These are phyloP conservation scores for Lota lota DNA, from an alignment of 2,113 vertebrate genomes.

Conservation along the genomic window DNA sequence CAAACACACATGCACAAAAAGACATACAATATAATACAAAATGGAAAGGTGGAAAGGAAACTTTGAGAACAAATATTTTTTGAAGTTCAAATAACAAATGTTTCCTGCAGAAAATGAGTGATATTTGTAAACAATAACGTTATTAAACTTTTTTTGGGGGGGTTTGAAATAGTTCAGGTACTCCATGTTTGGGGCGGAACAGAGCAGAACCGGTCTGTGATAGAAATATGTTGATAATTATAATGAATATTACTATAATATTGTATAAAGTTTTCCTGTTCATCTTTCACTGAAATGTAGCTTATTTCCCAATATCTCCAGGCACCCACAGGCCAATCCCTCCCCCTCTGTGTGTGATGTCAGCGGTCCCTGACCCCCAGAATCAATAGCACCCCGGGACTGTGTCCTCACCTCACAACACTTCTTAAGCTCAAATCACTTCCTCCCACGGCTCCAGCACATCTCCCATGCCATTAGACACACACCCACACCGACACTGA, in stretches of 20 bases:
- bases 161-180: no score
- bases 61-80: no score
- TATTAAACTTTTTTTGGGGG: no score
- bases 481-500: not conserved
- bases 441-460: not conserved
- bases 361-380: not conserved
- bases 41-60: no score
- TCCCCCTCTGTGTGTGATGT: not conserved
- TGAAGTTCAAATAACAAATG: no score
- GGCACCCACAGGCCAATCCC: not conserved
- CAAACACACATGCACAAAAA: not conserved
- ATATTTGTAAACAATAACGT: no score
- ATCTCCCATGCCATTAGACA: not conserved
- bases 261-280: not conserved
- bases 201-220: no score
- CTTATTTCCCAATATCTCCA: not conserved
- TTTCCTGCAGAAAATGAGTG: no score
- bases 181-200: no score
- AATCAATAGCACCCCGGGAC: not conserved
- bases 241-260: not conserved
- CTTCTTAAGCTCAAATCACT: no score
- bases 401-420: not conserved
- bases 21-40: not conserved
- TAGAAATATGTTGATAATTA: no score
- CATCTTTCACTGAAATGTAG: not conserved